Base-by-base conservation (phyloP, 1,140 invertebrate species). In the Campodea augens region DNA sequence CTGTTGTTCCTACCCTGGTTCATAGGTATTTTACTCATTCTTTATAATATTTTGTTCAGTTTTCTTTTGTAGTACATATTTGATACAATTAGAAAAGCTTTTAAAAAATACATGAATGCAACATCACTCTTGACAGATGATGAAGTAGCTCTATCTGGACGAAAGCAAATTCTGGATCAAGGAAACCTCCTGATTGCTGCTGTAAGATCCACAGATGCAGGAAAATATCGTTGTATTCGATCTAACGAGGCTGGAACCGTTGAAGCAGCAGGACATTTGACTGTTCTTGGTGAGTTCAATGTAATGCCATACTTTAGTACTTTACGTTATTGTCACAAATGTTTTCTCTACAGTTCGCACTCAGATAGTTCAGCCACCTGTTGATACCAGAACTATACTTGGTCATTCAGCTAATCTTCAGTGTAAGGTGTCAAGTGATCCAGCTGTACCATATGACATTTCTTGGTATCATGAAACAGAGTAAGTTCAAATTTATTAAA, bases 371-470 rank as follows among this genome's bases (percentile, higher is more conserved):
- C 78, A 86, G 52, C 89, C 89, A 39, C 90, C 91, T 36, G 81
- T 81, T 45, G 85, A 93, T 59, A 84, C 81, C 2, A 74, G 76
- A 51, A 85, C 91, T 19, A 73, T 93, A 36, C 67, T 95, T 2
- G 89, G 89, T 18, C 79, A 89, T 41, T 89, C 82, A 24, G 89
- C 89, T 1, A 80, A 81, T 18, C 65, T 97, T 41, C 83, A 89
- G 54, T 97, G 92, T 65, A 87, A 83, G 67, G 81, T 95, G 22
- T 88, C 80, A n/a, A 84, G 80, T 55, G 90, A 95, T 65, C 78
- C 83, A 19, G 77, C 76, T 48, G 81, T 95, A n/a, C 74, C 78
- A n/a, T 89, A 80, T 54, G 77, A 81, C 51, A 77, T 95, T 51
- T 75, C 81, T 50, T 97, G 91, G 92, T 88, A 78, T 61, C 83